phyloP scores from a whole-genome alignment of 2,888 invertebrate species.

The Cyclophora punctaria region DNA sequence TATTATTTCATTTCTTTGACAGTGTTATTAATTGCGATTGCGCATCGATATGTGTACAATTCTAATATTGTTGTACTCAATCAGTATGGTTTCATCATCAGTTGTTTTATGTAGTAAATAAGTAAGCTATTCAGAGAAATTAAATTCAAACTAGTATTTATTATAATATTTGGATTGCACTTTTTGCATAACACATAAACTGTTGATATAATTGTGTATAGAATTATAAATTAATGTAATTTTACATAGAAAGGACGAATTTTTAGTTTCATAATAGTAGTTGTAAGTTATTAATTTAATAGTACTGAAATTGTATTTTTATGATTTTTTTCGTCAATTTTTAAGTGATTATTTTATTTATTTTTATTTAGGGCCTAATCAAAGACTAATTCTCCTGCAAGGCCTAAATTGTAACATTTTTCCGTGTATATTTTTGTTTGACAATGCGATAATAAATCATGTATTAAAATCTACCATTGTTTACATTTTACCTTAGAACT shows the following conservation, averaged over 20 bases:
- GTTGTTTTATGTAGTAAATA: slow-evolving; percentile 8
- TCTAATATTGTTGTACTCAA: no score
- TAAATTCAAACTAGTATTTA: slow-evolving; percentile 17
- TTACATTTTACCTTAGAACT: no score
- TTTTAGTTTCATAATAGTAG: slow-evolving; percentile 26
- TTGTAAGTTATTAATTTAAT: slow-evolving; percentile 17
- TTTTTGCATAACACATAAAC: slow-evolving; percentile 65
- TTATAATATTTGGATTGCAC: slow-evolving; percentile 52
- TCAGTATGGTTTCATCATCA: background rate
- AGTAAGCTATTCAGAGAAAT: slow-evolving; percentile 12
- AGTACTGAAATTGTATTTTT: slow-evolving; percentile 12
- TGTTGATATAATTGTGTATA: slow-evolving; percentile 67
- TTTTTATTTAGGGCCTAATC: slow-evolving; percentile 20
- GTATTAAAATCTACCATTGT: slow-evolving; percentile 33
- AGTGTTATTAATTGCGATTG: no score
- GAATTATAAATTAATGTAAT: slow-evolving; percentile 43
- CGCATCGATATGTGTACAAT: no score
- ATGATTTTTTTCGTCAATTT: slow-evolving; percentile 12
- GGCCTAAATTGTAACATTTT: slow-evolving; percentile 23
- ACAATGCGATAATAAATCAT: slow-evolving; percentile 65
- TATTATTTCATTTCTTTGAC: background rate
- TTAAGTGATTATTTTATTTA: slow-evolving; percentile 15
- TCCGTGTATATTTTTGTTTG: slow-evolving; percentile 43
- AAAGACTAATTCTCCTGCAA: slow-evolving; percentile 17
- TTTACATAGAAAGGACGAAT: slow-evolving; percentile 42